Base-by-base conservation (phyloP, 2,113 vertebrate species). In the Hirundichthys speculiger region DNA sequence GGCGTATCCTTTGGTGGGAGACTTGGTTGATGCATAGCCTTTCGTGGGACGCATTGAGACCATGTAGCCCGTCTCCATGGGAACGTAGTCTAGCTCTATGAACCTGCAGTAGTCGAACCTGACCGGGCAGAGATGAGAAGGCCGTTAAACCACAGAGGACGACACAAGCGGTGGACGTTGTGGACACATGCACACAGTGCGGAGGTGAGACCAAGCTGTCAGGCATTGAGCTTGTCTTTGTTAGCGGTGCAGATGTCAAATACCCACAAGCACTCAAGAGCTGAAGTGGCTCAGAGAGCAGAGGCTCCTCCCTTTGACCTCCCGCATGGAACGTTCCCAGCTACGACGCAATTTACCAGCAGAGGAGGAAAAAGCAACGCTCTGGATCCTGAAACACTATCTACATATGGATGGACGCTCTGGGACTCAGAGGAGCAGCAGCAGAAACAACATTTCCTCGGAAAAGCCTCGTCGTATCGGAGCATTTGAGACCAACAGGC, bases 31-130 rank as follows among this genome's bases (percentile, higher is more conserved):
- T 69, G 88, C 38, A 67, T 81, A 88, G 89, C 90, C 89, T 90
- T 91, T 90, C 73, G 91, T 93, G 15, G 91, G 91, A 38, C 91
- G 92, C 93, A 94, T 93, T 73, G 93, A 94, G 62, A 93, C 91
- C 93, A 94, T 92, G 79, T 87, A 91, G 71, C 85, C 91, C 55
- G 90, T 83, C 89, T 93, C 93, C 93, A 93, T 93, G 76, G 93
- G 92, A 53, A 89, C 88, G 90, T 94, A 92, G 91, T 94, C 93
- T 90, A 93, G 86, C 66, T 94, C 93, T 85, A 93, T 92, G 84
- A 93, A 94, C 89, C 89, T 92, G 92, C 93, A 94, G 84, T 94
- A 94, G 85, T 94, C 92, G 89, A 94, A 94, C 86, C 93, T 94
- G 83, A 72, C 84, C 90, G 77, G 79, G 80, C 83, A 79, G 64